Conservation (phyloP, 2,797 vertebrate species). For the Rhadinocentrus ornatus region DNA sequence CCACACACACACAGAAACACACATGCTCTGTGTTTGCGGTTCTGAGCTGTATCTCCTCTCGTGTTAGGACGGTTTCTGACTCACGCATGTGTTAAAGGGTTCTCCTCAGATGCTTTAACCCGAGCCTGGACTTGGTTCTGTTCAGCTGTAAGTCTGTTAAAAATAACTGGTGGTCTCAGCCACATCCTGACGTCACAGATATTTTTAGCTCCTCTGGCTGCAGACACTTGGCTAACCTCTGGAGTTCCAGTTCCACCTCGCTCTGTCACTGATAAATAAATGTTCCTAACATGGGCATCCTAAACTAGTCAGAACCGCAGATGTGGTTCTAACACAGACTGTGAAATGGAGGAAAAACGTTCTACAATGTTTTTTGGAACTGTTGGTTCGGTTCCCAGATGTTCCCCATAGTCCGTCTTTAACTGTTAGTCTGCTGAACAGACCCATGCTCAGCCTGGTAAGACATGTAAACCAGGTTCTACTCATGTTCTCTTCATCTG, state of each 20-base stretch:
- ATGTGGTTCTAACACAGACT: neutral
- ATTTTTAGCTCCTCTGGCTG: conserved; percentile 10
- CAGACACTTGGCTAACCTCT: too few species aligned
- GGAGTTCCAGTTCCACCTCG: too few species aligned
- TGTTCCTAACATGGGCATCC: too few species aligned
- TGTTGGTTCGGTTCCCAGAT: neutral
- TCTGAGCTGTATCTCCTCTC: neutral
- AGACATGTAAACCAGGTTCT: neutral
- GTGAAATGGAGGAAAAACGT: too few species aligned
- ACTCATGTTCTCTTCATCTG: neutral
- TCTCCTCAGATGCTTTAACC: too few species aligned
- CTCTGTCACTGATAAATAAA: too few species aligned
- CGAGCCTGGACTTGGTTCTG: neutral
- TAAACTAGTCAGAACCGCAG: neutral
- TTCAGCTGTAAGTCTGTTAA: neutral
- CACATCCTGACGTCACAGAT: neutral
- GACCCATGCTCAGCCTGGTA: neutral
- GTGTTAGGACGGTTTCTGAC: neutral
- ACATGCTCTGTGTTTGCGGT: conserved; percentile 9
- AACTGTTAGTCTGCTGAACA: too few species aligned
- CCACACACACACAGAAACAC: conserved; percentile 37
- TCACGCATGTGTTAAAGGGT: too few species aligned
- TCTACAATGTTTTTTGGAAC: too few species aligned
- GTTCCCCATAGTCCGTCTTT: too few species aligned
- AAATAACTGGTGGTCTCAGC: conserved; percentile 1